Evolutionary conservation across 2,888 invertebrate species (phyloP).

Genomic region (Sicus ferrugineus): DNA sequence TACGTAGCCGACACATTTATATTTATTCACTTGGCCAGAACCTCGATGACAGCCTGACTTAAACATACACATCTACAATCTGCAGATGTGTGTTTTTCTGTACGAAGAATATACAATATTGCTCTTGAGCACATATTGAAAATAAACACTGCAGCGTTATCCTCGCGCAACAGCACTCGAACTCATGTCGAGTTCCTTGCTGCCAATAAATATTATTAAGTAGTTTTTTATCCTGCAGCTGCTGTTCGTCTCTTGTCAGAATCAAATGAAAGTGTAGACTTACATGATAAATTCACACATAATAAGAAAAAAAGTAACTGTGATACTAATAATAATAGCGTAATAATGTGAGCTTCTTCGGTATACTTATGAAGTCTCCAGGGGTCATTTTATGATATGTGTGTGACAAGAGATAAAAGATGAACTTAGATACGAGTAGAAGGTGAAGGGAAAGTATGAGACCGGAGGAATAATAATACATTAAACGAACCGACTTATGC

Average conservation of each 20-base stretch:
- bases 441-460: too few relatives aligned
- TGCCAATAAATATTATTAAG: conserved; percentile 25
- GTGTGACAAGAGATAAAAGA: too few relatives aligned
- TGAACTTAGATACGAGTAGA: too few relatives aligned
- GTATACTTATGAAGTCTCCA: neutral
- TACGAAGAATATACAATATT: too few relatives aligned
- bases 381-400: too few relatives aligned
- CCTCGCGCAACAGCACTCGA: neutral
- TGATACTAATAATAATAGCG: neutral
- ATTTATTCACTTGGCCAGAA: neutral
- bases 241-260: conserved; percentile 25
- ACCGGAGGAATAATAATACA: too few relatives aligned
- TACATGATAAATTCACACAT: neutral
- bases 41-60: conserved; percentile 3
- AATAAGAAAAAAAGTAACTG: neutral
- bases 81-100: neutral
- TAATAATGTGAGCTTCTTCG: neutral
- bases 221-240: neutral
- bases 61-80: neutral
- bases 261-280: conserved; percentile 3
- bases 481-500: too few relatives aligned
- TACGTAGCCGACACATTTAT: too few relatives aligned
- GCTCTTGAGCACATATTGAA: conserved; percentile 14
- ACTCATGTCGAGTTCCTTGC: conserved; percentile 18
- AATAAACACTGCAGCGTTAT: conserved; percentile 9